Base-by-base conservation (phyloP, 2,888 invertebrate species). In the Tethea ocularis region DNA sequence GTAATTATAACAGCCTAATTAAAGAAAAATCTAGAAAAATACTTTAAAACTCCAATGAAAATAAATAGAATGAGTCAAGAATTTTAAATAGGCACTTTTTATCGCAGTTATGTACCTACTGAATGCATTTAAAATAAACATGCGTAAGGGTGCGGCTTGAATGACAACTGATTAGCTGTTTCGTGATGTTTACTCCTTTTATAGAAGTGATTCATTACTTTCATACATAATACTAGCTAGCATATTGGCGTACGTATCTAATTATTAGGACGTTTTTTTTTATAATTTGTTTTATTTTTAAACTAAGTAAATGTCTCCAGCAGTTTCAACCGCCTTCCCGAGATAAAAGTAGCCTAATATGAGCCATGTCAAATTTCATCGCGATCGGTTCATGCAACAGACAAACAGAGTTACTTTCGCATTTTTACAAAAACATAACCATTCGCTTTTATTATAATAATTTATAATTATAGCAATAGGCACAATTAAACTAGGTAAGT, bases 101-200 rank as follows among this genome's bases (percentile, higher is more conserved):
- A 79, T 81, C 76, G 61, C 58, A 60, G 57, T 63, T 71, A 29
- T 8, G 29, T 29, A 75, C 77, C 77, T 70, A 77, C 69, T 75
- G 74, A 74, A 75, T 71, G 77, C 76, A 67, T 58, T 70, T 33
- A 70, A 65, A 64, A 79, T 82, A 83, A 84, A 85, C 77, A 80
- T 58, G 62, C 64, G 54, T 72, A 59, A 67, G 71, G 71, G 61
- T 68, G 61, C 57, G 67, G 20, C 38, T 58, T 70, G 55, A 63
- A 56, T 68, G 61, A 56, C 57, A 33, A 59, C 56, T 61, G 71
- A 69, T 72, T 71, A 74, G 71, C 69, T 63, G 41, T 36, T 56
- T 17, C 22, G 23, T 23, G 52, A 53, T 29, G 26, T 17, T 52
- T 52, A 23, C 20, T 33, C 54, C 20, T 11, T 36, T 13, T 22